These are phyloP conservation scores for Actinemys pallida DNA, from an alignment of 2,113 vertebrate species.

Conservation along the genomic window DNA sequence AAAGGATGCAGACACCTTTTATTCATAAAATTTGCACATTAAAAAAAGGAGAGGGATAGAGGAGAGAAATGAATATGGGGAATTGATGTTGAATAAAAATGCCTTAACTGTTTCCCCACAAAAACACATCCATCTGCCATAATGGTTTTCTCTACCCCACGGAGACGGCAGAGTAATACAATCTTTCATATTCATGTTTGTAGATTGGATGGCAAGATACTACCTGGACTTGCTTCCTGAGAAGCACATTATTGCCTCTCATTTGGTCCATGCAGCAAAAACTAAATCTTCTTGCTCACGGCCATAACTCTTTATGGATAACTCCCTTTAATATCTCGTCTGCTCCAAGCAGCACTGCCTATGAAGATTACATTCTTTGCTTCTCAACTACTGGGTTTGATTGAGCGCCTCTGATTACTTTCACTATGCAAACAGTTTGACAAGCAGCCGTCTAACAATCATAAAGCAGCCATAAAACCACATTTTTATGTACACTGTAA, in stretches of 20 bases:
- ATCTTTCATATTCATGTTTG: slow-evolving; percentile 16
- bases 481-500: slow-evolving; percentile 49
- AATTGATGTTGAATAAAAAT: slow-evolving; percentile 11
- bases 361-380: slow-evolving; percentile 9
- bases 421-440: slow-evolving; percentile 54
- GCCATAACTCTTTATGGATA: slow-evolving; percentile 1
- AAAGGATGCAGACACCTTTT: neutral
- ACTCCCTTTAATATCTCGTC: neutral
- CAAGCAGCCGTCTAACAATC: slow-evolving; percentile 41
- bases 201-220: slow-evolving; percentile 31
- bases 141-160: slow-evolving; percentile 15
- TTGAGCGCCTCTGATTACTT: slow-evolving; percentile 46
- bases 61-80: neutral
- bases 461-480: slow-evolving; percentile 65
- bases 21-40: neutral
- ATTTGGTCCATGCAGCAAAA: slow-evolving; percentile 1
- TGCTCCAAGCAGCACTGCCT: neutral
- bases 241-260: slow-evolving; percentile 15
- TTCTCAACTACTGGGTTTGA: slow-evolving; percentile 19
- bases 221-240: neutral
- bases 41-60: neutral
- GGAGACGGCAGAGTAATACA: slow-evolving; percentile 2
- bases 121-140: neutral
- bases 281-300: slow-evolving; percentile 19
- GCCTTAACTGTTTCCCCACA: neutral